Evolutionary conservation across 2,113 vertebrate species (phyloP), one percentile per base, ranked within the genome.

Genomic region (Forbesichthys papilliferus): DNA sequence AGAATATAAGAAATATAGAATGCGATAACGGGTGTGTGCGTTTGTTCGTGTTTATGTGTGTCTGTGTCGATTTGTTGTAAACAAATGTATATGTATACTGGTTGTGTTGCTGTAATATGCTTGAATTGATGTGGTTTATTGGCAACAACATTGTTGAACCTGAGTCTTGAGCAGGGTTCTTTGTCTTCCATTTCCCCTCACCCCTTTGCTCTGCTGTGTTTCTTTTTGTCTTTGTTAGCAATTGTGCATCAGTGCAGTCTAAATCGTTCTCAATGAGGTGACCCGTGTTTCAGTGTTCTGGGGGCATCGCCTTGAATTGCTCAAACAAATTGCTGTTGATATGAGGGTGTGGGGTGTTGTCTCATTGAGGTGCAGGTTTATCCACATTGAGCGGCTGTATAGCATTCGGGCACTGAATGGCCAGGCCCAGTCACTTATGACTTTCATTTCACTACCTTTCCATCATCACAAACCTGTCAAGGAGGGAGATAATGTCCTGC

Each of bases 301-400:
- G 75, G 74, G 73, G 71, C 64, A 20, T 81, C 70, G 61, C 51
- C 71, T 55, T 86, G 79, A 86, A 80, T 74, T 62, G 72, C 78
- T 81, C 82, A 77, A 80, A 81, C 84, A 83, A 86, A 86, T 85
- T 83, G 83, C 83, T 82, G 84, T 85, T 86, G 73, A 84, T 87
- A 81, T 86, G 79, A 87, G 85, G 79, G 84, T 82, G 78, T 82
- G 74, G 79, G 81, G 62, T 74, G 80, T 66, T 81, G 80, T 78
- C 68, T 80, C 69, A 73, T 78, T 81, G 66, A 80, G 56, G 27
- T 48, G 46, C 36, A 63, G 60, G 76, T 67, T 80, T 77, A 74
- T 74, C 46, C 76, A 70, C 78, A 73, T 68, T 68, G 67, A 58
- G 5, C 47, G 61, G 20, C 48, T 20, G 57, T 71, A 51, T 48